A percentile compares a stretch with the other conserved stretches of the same genome.
Conservation (phyloP, 2,888 invertebrate species). For the Drosophila testacea region DNA sequence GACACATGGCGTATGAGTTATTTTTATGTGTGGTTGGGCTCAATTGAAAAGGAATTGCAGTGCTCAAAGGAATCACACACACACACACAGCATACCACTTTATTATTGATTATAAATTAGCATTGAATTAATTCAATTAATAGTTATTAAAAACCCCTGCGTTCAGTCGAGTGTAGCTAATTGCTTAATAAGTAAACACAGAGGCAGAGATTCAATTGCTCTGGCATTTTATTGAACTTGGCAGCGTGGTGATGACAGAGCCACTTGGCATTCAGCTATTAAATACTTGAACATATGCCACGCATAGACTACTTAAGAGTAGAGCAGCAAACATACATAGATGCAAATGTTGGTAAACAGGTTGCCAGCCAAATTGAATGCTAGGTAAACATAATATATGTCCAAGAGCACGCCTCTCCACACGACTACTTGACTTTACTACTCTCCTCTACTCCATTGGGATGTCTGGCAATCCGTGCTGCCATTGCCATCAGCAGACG, state of each 20-base stretch:
- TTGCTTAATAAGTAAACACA: slow-evolving; percentile 46
- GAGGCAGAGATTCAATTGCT: slow-evolving; percentile 37
- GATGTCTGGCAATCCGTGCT: slow-evolving; percentile 50
- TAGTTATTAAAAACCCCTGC: slow-evolving; percentile 56
- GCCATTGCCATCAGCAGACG: slow-evolving; percentile 24
- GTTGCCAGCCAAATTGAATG: slow-evolving; percentile 64
- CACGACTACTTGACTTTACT: neutral
- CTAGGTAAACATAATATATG: slow-evolving; percentile 67
- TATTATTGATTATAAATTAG: slow-evolving; percentile 74
- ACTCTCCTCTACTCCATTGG: neutral
- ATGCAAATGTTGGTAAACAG: slow-evolving; percentile 59
- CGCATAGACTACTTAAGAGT: slow-evolving; percentile 17
- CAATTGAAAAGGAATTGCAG: neutral
- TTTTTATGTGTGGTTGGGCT: slow-evolving; percentile 19
- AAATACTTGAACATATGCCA: slow-evolving; percentile 72
- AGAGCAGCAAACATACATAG: slow-evolving; percentile 46
- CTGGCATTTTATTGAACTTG: slow-evolving; percentile 62
- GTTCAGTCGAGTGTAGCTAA: slow-evolving; percentile 59
- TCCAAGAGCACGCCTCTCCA: slow-evolving; percentile 46
- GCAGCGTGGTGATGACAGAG: slow-evolving; percentile 45
- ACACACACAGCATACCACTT: neutral
- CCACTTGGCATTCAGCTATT: slow-evolving; percentile 63
- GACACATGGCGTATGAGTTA: slow-evolving; percentile 29
- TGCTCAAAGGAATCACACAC: neutral
- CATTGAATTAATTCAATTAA: slow-evolving; percentile 66